Percentiles rank a stretch among this genome's conserved stretches.
Conservation (phyloP, 1,140 invertebrate species). For the Cherax destructor region DNA sequence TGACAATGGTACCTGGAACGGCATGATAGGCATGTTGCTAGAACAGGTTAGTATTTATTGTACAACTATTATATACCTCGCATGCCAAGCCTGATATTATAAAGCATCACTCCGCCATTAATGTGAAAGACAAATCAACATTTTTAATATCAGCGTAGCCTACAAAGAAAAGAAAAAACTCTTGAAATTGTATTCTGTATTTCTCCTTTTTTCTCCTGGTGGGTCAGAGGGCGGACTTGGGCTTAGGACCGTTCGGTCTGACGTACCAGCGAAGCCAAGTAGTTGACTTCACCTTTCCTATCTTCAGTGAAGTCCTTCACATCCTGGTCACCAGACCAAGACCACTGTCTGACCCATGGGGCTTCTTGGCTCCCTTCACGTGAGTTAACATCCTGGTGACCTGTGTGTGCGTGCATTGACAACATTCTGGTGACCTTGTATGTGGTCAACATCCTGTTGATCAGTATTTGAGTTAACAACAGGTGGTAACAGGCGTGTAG, state of each 20-base stretch:
- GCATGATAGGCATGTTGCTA: constrained; percentile 46
- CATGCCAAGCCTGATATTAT: no score
- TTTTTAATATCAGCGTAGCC: no score
- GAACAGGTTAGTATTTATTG: constrained; percentile 17
- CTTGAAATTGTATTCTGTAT: no score
- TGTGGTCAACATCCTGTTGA: no score
- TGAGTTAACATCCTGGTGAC: constrained; percentile 4
- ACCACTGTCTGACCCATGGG: constrained; percentile 32
- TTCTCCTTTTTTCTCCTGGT: no score
- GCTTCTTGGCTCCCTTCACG: constrained; percentile 49
- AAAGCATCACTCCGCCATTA: no score
- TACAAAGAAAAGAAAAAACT: no score
- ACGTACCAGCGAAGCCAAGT: constrained; percentile 20
- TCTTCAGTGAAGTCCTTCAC: constrained; percentile 58
- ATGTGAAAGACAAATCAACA: no score
- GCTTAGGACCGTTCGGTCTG: constrained; percentile 54
- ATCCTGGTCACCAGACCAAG: constrained; percentile 33
- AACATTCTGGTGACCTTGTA: no score
- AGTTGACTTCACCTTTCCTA: constrained; percentile 41
- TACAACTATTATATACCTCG: no score
- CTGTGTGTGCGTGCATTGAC: no score
- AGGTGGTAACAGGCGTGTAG: neutral
- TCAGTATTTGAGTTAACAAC: no score
- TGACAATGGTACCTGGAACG: constrained; percentile 38
- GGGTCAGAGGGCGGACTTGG: constrained; percentile 26